phyloP scores from a whole-genome alignment of 35 echinoderm and acorn worm genomes.

The Patiria miniata region DNA sequence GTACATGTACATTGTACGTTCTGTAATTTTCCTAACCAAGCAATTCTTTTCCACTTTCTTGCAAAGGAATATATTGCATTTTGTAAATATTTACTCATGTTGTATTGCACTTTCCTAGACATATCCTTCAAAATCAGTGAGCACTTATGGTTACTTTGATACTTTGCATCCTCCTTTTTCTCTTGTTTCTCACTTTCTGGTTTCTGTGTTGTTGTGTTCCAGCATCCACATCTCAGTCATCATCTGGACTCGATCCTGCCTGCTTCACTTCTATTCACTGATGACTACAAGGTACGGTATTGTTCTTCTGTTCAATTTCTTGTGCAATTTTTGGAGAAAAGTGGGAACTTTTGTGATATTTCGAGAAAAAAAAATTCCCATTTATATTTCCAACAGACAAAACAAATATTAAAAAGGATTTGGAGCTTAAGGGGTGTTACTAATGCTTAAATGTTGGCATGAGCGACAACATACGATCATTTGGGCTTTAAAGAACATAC shows the following conservation, averaged over 20 bases:
- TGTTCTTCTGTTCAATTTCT: neutral
- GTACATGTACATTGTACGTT: too few relatives aligned
- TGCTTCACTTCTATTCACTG: constrained; percentile 80
- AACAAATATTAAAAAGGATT: neutral
- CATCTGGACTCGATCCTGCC: constrained; percentile 77
- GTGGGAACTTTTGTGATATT: too few relatives aligned
- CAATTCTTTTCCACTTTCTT: too few relatives aligned
- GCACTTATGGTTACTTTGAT: too few relatives aligned
- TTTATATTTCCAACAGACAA: neutral
- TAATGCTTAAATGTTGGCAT: neutral
- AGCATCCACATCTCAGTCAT: constrained; percentile 89
- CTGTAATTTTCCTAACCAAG: too few relatives aligned
- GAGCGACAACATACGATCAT: neutral
- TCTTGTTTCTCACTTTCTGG: too few relatives aligned
- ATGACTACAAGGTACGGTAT: constrained; percentile 79
- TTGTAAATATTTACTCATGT: too few relatives aligned
- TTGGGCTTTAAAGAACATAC: too few relatives aligned
- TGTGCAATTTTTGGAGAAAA: neutral
- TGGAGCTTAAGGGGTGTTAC: neutral
- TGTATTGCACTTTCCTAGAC: too few relatives aligned
- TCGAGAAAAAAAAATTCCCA: neutral
- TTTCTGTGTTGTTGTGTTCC: neutral
- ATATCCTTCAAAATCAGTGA: too few relatives aligned
- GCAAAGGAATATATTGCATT: too few relatives aligned
- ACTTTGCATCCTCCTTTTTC: too few relatives aligned